These are phyloP conservation scores for Henricia sp. DNA, from an alignment of 53 echinoderm and acorn worm genomes.

Conservation along the genomic window DNA sequence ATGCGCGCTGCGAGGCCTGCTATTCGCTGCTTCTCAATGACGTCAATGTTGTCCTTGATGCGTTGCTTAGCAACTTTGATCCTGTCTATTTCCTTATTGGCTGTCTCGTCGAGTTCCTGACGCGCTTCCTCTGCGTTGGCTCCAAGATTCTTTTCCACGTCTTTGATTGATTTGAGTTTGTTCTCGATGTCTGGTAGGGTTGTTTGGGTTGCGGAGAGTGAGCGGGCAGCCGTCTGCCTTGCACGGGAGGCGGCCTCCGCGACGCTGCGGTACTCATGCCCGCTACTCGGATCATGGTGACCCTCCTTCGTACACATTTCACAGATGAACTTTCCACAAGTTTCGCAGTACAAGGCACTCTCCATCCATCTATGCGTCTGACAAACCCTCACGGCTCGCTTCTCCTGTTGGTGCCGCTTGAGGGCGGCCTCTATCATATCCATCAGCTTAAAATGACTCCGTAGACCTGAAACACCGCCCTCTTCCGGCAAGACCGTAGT, in stretches of 20 bases:
- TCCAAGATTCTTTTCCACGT: background rate
- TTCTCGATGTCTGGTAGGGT: background rate
- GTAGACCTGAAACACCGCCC: constrained; percentile 6
- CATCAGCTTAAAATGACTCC: constrained; percentile 18
- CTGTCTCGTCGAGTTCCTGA: background rate
- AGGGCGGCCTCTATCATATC: constrained; percentile 16
- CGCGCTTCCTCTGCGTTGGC: background rate
- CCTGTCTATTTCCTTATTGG: constrained; percentile 14
- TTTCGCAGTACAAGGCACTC: background rate
- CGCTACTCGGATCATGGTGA: too few species aligned
- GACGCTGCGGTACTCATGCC: background rate
- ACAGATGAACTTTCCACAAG: constrained; percentile 2
- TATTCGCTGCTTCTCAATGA: background rate
- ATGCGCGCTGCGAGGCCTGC: background rate
- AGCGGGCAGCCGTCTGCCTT: background rate
- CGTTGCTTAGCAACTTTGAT: constrained; percentile 4
- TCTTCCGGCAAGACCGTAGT: background rate
- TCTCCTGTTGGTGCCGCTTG: background rate
- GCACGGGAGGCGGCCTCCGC: background rate
- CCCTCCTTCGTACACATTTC: background rate
- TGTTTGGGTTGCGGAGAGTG: background rate
- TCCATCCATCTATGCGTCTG: constrained; percentile 10
- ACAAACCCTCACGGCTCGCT: background rate
- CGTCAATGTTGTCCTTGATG: constrained; percentile 12
- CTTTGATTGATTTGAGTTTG: background rate